Conservation (phyloP, 2,888 invertebrate genomes). For the Cephus pygmeus region DNA sequence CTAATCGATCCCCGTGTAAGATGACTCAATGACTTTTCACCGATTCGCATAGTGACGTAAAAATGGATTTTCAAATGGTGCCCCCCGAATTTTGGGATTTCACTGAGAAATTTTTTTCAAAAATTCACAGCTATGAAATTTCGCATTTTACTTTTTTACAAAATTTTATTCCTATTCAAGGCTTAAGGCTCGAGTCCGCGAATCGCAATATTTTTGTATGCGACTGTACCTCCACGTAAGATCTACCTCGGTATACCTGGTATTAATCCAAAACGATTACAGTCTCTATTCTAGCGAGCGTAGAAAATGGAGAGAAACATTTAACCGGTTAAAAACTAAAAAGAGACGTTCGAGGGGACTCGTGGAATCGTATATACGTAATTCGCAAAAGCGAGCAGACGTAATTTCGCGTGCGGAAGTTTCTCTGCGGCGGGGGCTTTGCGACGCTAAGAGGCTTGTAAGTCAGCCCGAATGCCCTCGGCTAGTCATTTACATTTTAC, state of each 20-base stretch:
- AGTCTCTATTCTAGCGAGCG: background rate
- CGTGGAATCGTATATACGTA: background rate
- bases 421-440: background rate
- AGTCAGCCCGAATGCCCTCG: slow-evolving; percentile 8
- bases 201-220: background rate
- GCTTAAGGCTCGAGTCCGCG: background rate
- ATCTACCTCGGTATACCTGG: background rate
- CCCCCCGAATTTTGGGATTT: too few relatives aligned
- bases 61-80: background rate
- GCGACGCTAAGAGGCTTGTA: background rate
- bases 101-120: background rate
- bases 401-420: background rate
- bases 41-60: background rate
- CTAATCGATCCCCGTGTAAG: background rate
- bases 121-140: background rate
- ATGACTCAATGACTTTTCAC: background rate
- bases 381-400: background rate
- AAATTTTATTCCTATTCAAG: background rate
- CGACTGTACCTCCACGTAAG: background rate
- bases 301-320: background rate
- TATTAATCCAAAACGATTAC: background rate
- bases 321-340: background rate
- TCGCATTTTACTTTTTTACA: too few relatives aligned
- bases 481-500: slow-evolving; percentile 11
- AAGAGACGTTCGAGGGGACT: background rate